phyloP scores from a whole-genome alignment of 2,113 vertebrate species.

The Xiphophorus hellerii region DNA sequence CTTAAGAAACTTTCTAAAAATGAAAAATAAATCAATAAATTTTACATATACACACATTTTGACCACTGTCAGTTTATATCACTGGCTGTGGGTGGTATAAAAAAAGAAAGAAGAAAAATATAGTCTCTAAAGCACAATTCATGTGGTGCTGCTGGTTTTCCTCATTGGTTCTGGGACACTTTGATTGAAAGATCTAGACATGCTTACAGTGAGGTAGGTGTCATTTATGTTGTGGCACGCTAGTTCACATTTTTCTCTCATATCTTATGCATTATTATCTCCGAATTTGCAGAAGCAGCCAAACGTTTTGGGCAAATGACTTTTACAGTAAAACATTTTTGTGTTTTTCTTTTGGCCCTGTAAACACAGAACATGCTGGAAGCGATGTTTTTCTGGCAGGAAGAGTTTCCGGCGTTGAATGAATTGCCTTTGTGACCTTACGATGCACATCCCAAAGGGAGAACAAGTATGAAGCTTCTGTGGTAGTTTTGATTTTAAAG shows the following conservation, averaged over 20 bases:
- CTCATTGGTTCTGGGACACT: neutral
- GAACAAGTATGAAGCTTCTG: conserved; percentile 21
- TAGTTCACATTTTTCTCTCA: neutral
- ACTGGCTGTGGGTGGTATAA: neutral
- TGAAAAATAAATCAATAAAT: neutral
- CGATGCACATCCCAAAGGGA: conserved; percentile 29
- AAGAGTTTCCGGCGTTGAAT: conserved; percentile 39
- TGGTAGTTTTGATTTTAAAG: conserved; percentile 1
- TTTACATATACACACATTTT: neutral
- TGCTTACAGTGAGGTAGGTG: neutral
- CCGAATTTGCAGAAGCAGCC: neutral
- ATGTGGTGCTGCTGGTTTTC: neutral
- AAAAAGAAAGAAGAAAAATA: neutral
- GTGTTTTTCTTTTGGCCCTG: conserved; percentile 28
- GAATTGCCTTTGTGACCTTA: conserved; percentile 43
- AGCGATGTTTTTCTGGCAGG: conserved; percentile 34
- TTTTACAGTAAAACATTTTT: conserved; percentile 10
- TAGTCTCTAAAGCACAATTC: neutral
- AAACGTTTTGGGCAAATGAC: neutral
- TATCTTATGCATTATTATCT: neutral
- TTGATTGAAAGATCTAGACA: neutral
- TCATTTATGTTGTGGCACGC: neutral
- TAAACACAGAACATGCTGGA: conserved; percentile 26
- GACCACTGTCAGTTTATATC: neutral
- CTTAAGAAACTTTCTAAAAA: neutral